A percentile compares a stretch with the other conserved stretches of the same genome.
phyloP scores from a whole-genome alignment of 2,113 vertebrate genomes.

The Eurystomus gularis region DNA sequence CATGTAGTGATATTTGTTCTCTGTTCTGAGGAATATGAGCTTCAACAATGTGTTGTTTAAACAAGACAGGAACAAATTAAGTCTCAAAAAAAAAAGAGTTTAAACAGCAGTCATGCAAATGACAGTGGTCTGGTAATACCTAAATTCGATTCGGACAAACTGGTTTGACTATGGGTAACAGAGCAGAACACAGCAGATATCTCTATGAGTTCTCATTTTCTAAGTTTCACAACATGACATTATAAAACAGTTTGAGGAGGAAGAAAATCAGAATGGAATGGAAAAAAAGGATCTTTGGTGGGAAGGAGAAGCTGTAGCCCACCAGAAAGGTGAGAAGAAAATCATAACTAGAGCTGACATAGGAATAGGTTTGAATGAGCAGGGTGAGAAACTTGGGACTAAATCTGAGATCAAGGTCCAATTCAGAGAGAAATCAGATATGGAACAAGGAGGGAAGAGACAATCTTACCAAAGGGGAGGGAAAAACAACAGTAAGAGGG shows the following conservation, averaged over 20 bases:
- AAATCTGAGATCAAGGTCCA: background rate
- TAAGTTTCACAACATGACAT: background rate
- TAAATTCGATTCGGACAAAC: background rate
- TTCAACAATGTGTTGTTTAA: background rate
- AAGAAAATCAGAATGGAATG: background rate
- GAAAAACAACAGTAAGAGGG: background rate
- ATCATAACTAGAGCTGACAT: background rate
- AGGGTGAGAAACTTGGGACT: background rate
- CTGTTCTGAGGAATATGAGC: background rate
- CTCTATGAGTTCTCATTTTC: background rate
- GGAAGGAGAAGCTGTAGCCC: background rate
- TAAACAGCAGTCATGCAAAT: background rate
- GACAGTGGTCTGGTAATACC: background rate
- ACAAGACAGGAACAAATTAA: background rate
- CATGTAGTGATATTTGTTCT: background rate
- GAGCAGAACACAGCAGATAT: background rate
- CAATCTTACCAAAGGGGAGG: background rate
- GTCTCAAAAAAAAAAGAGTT: background rate
- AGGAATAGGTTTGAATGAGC: background rate
- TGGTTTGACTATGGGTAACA: background rate
- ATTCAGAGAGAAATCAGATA: background rate
- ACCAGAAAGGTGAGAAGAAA: background rate
- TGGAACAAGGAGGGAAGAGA: background rate
- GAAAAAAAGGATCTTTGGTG: background rate
- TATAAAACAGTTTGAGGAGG: background rate